Base-by-base conservation (phyloP, 2,888 invertebrate species). In the Aradus depressus region DNA sequence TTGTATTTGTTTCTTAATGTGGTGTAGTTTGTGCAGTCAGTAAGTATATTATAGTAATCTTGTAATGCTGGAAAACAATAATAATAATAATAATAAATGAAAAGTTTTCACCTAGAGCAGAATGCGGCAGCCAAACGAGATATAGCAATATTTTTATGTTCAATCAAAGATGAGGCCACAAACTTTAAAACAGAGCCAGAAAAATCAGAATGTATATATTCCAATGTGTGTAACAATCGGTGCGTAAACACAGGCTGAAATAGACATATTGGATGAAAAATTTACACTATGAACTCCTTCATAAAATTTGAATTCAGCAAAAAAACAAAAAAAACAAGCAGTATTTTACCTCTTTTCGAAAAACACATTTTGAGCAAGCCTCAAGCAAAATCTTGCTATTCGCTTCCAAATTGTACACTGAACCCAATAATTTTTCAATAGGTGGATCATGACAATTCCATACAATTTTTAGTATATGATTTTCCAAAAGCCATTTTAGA, bases 401-500 rank as follows among this genome's bases (percentile, higher is more conserved):
- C 6, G 31, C 26, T 35, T 52, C 52, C 16, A 47, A 25, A 10
- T 45, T 50, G 23, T 52, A 54, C 26, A 56, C 48, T 12, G 50
- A 45, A 21, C 45, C 44, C 32, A 58, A 37, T 12, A 57, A 72
- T 64, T 80, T 79, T 52, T 71, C 71, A 4, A 86, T 80, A 0
- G 84, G 79, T 0, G 75, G 70, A 63, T 86, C 85, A 1, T 70
- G 67, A 25, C 75, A 75, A 50, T 82, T 72, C 31, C 72, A 69
- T 3, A 86, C 75, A 2, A 87, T 69, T 32, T 81, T 74, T 59
- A 77, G 74, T 0, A 81, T 77, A 54, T 85, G 76, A 63, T 81
- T 81, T 8, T 79, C 77, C n/a, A 89, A 67, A 8, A 88, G 69
- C 85, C 85, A 87, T 0, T 80, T 77, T 50, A 87, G 68, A 58